These are phyloP conservation scores for Morpho helenor DNA, from an alignment of 2,888 invertebrate species.

Conservation along the genomic window DNA sequence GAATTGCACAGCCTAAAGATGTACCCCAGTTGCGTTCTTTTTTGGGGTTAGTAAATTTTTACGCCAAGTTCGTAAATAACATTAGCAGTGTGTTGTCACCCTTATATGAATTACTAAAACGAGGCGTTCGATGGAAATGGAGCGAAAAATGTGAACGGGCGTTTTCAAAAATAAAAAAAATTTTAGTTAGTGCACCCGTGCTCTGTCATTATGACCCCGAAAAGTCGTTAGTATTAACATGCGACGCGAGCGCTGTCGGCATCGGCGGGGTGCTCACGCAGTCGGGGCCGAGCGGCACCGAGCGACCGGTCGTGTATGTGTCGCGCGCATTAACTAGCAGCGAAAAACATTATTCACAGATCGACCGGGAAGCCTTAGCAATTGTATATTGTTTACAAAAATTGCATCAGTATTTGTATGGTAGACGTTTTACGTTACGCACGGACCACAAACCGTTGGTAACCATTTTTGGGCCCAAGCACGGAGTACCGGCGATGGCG, in stretches of 20 bases:
- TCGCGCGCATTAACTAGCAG: background rate
- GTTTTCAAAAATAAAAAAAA: background rate
- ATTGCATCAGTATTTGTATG: background rate
- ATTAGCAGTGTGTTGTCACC: background rate
- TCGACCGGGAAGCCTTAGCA: background rate
- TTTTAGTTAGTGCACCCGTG: background rate
- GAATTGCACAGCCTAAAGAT: background rate
- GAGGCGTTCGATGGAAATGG: background rate
- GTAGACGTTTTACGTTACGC: background rate
- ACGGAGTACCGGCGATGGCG: background rate
- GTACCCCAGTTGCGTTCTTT: background rate
- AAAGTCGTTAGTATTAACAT: background rate
- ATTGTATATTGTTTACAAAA: background rate
- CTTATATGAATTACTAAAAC: background rate
- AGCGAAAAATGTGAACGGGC: background rate
- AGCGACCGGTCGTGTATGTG: background rate
- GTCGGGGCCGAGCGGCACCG: background rate
- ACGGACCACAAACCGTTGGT: background rate
- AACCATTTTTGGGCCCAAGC: background rate
- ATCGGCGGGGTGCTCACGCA: background rate
- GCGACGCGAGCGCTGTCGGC: background rate
- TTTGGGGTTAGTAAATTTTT: background rate
- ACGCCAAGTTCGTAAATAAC: conserved; percentile 1
- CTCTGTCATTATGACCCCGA: background rate
- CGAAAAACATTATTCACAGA: background rate